Evolutionary conservation across 2,888 invertebrate species (phyloP), one percentile per base, ranked within the genome.

Genomic region (Dicyrtoma fusca): DNA sequence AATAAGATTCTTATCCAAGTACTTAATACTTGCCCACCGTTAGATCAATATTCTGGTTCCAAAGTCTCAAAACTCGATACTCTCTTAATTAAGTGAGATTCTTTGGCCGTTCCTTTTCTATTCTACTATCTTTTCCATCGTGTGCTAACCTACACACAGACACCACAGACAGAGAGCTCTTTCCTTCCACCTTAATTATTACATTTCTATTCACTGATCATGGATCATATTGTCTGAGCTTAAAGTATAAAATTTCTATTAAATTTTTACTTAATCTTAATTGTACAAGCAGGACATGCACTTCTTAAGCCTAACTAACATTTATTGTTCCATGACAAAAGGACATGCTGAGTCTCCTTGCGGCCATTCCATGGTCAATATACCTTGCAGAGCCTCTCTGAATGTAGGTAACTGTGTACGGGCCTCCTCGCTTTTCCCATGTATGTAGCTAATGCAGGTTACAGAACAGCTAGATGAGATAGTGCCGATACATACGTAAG

Each of bases 11-110:
- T 42, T 68, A 53, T 51, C 51, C 26, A 8, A 64, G 66, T 19
- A 26, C 55, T 57, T 44, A 68, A 53, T 26, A 44, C 64, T 64
- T n/a, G 13, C 19, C 44, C 13, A 42, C 68, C 57, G 57, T 68
- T 68, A 68, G n/a, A 47, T 68, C 68, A 68, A 68, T 57, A 68
- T 47, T 59, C 59, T 57, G 17, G 14, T 57, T 26, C 34, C 4
- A 34, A 34, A 34, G 8, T 34, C 34, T 34, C 8, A 8, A 34
- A 42, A 64, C 21, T 57, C 45, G 47, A 65, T 65, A 51, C 51
- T 51, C 49, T 63, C 49, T 25, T 47, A 66, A 49, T 49, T 53
- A 53, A 19, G 26, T 66, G 51, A 42, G 25, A 42, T 25, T 61
- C 61, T n/a, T 25, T 61, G 11, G 13, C 61, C 42, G 25, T 42